phyloP scores from a whole-genome alignment of 2,888 invertebrate genomes.

The Thera britannica region DNA sequence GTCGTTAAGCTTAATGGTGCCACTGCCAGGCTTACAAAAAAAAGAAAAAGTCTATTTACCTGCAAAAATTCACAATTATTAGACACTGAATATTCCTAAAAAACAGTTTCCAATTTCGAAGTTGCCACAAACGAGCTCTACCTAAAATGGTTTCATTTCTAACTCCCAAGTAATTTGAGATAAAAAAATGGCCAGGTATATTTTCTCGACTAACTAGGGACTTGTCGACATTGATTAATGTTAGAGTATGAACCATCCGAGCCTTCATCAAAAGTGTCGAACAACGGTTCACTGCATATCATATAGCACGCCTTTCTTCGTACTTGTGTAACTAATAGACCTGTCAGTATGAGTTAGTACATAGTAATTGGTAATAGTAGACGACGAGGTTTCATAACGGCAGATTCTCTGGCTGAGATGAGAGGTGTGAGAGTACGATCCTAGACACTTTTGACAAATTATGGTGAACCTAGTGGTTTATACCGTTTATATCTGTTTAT shows the following conservation, averaged over 20 bases:
- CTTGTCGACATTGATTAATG: constrained; percentile 57
- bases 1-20: too few relatives aligned
- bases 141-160: constrained; percentile 10
- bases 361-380: background rate
- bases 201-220: constrained; percentile 35
- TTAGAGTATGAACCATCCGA: constrained; percentile 40
- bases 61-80: background rate
- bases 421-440: background rate
- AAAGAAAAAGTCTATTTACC: too few relatives aligned
- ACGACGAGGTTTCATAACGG: background rate
- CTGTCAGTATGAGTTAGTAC: background rate
- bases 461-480: too few relatives aligned
- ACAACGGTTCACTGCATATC: constrained; percentile 18
- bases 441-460: too few relatives aligned
- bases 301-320: constrained; percentile 6
- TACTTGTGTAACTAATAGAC: background rate
- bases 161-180: constrained; percentile 32
- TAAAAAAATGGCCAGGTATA: constrained; percentile 35
- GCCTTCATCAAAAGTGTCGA: constrained; percentile 33
- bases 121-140: constrained; percentile 9
- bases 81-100: background rate
- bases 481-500: too few relatives aligned
- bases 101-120: background rate
- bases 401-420: background rate
- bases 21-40: too few relatives aligned